These are phyloP conservation scores for Laticauda laticaudata DNA, from an alignment of 2,113 vertebrate genomes.

Conservation along the genomic window DNA sequence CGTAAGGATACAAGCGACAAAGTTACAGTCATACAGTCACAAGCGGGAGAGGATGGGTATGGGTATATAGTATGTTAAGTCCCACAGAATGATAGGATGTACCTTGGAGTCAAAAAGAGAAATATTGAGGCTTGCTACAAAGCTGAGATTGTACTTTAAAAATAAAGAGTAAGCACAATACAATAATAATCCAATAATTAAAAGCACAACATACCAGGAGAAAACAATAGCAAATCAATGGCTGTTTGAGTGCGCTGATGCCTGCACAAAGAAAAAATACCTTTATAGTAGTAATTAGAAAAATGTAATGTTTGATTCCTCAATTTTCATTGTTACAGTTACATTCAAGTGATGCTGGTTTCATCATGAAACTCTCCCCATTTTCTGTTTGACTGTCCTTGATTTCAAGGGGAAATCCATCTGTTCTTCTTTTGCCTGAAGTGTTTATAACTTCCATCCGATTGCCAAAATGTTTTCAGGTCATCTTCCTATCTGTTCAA, in stretches of 20 bases:
- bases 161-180: not conserved
- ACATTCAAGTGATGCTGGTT: not conserved
- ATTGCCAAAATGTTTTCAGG: not conserved
- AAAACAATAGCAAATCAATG: constrained; percentile 6
- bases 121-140: not conserved
- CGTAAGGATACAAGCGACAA: too few species aligned
- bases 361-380: not conserved
- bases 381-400: not conserved
- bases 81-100: not conserved
- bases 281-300: not conserved
- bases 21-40: too few species aligned
- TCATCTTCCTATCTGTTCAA: not conserved
- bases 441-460: not conserved
- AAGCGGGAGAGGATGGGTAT: too few species aligned
- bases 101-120: constrained; percentile 7
- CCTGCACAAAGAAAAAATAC: not conserved
- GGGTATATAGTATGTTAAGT: not conserved
- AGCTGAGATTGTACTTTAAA: not conserved
- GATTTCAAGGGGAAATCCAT: not conserved
- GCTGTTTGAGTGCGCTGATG: not conserved
- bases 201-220: not conserved
- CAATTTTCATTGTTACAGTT: not conserved
- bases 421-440: not conserved
- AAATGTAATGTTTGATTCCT: not conserved
- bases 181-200: not conserved